Base-by-base conservation (phyloP, 1,140 invertebrate genomes). In the Calliopsis andreniformis region DNA sequence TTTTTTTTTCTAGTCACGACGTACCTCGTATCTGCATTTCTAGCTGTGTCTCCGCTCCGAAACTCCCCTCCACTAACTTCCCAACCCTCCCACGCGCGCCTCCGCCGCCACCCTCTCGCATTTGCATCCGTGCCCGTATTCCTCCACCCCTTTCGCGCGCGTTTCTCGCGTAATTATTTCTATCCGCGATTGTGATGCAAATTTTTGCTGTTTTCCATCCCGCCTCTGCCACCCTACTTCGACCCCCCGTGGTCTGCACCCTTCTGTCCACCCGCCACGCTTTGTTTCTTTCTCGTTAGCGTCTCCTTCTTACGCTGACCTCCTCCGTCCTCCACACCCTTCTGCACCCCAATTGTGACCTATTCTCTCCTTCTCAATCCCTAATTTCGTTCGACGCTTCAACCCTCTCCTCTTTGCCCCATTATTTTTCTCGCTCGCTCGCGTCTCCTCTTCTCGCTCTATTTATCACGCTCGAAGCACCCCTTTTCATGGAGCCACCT, bases 111-210 rank as follows among this genome's bases (percentile, higher is more conserved):
- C 10, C 42, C 66, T 25, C 51, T 62, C 75, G 61, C 80, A 73
- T 80, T 78, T 78, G 77, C 76, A 72, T 85, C 82, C 76, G 73
- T 69, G 72, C 76, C 76, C 78, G 72, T 70, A 69, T 78, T 64
- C 67, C 70, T 78, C 83, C 80, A 72, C 68, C 78, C 80, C 85
- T 84, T 85, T 80, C 53, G 61, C 72, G 56, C 80, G 76, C 85
- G 87, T 84, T 87, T 87, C 87, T 89, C 84, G 83, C 87, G 87
- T 90, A 90, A 91, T 91, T 91, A 90, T 90, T 90, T 91, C 88
- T 88, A 87, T 88, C 87, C 86, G 76, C 89, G 88, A 91, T 91
- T 91, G 89, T 90, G 72, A 91, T 91, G 89, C 89, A 91, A 91
- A 91, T 91, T 91, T 90, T 89, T 87, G 82, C 87, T 89, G 88